Evolutionary conservation across 2,888 invertebrate species (phyloP), one percentile per base, ranked within the genome.

Genomic region (Lamproptera curius): DNA sequence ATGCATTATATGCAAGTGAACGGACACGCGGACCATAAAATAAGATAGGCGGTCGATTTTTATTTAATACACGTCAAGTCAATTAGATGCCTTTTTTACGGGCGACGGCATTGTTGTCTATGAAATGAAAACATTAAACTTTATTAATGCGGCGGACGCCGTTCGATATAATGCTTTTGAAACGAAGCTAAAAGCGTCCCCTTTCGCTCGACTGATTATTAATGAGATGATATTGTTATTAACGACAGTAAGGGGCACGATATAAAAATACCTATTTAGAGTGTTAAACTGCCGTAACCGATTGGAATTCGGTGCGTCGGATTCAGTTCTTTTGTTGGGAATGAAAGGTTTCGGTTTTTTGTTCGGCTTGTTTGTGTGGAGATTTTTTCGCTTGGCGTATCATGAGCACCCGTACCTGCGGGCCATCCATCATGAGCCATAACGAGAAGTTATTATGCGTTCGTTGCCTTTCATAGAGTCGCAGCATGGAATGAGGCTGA

Each of bases 221-320:
- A 81, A 81, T 79, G 78, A 80, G 76, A 72, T 72, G 66, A 80
- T 78, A 81, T 83, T 67, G 73, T 82, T 82, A 83, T 80, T 82
- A 82, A 77, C 77, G 67, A 67, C 63, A 60, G 61, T 59, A n/a
- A n/a, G n/a, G 65, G 72, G 64, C 65, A 68, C 65, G 64, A 63
- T 73, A 77, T 56, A 83, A 84, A 82, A 85, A 78, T 75, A 76
- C 67, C 80, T 76, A 85, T 87, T 81, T 82, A 76, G 67, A 71
- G 73, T 78, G 83, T 82, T 85, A 82, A 86, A 84, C 77, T 77
- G 76, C 77, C 86, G 82, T 85, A 72, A 78, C 86, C 63, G 78
- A 86, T 84, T 67, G 73, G 70, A 76, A 84, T 85, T 83, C 76
- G 81, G 70, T 65, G 65, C 76, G 76, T 70, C 72, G 70, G 76